phyloP scores from a whole-genome alignment of 2,797 vertebrate genomes.

The Enoplosus armatus region DNA sequence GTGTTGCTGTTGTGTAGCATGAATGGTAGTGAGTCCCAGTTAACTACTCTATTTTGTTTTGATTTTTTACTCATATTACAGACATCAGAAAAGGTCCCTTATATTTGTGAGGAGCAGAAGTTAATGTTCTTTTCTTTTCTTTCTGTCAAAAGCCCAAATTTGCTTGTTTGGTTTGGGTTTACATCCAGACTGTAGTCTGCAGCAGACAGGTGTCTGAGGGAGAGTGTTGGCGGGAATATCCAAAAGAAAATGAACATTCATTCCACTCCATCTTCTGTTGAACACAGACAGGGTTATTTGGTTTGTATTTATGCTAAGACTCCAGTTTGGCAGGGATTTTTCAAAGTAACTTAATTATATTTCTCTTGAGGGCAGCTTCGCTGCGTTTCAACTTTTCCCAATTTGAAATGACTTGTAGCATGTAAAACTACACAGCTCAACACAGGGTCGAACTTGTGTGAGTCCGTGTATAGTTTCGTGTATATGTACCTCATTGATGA shows the following conservation, averaged over 20 bases:
- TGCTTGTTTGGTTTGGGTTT: constrained; percentile 45
- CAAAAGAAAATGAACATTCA: constrained; percentile 31
- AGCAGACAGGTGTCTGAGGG: constrained; percentile 44
- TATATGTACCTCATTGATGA: constrained; percentile 94
- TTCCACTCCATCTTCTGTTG: constrained; percentile 9
- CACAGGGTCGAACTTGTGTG: background rate
- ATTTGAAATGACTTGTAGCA: background rate
- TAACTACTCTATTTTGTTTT: background rate
- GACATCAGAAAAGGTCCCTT: background rate
- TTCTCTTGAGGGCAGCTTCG: background rate
- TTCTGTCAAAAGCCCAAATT: constrained; percentile 22
- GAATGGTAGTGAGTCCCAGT: background rate
- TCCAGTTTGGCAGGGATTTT: constrained; percentile 1
- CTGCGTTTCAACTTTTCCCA: background rate
- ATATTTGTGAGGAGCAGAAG: constrained; percentile 17
- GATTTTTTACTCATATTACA: background rate
- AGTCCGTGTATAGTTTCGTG: background rate
- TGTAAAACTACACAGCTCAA: constrained; percentile 11
- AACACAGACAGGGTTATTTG: constrained; percentile 39
- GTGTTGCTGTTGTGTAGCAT: background rate
- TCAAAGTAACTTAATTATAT: constrained; percentile 5
- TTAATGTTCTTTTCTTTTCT: constrained; percentile 8
- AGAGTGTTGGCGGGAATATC: constrained; percentile 3
- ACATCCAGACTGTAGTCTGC: constrained; percentile 21
- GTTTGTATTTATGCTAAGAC: constrained; percentile 40